These are phyloP conservation scores for Lomographa bimaculata DNA, from an alignment of 2,888 invertebrate genomes.

Conservation along the genomic window DNA sequence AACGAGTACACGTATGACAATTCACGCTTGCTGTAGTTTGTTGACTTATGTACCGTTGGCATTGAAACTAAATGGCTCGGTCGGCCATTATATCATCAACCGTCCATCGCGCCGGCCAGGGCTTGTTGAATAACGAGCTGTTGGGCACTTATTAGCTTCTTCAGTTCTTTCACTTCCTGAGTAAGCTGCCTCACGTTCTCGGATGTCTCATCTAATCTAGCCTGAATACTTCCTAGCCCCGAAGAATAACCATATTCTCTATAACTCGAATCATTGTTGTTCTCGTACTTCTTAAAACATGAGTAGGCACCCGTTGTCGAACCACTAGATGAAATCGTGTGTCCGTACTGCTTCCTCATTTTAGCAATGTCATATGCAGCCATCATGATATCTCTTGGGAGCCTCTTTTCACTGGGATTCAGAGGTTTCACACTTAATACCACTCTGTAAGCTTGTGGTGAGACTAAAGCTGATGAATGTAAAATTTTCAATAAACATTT, in stretches of 20 bases:
- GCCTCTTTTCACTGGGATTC: conserved; percentile 91
- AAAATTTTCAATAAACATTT: conserved; percentile 88
- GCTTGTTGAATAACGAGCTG: conserved; percentile 79
- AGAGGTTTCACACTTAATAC: conserved; percentile 92
- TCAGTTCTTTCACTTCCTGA: conserved; percentile 87
- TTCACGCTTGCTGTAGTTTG: conserved; percentile 65
- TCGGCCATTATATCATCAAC: conserved; percentile 75
- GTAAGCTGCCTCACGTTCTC: conserved; percentile 87
- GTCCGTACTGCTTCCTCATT: conserved; percentile 87
- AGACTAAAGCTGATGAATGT: conserved; percentile 90
- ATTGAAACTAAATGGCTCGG: conserved; percentile 74
- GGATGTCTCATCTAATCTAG: conserved; percentile 86
- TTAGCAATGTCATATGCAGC: conserved; percentile 92
- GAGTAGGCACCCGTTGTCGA: conserved; percentile 85
- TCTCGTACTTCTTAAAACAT: conserved; percentile 86
- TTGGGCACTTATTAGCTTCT: conserved; percentile 80
- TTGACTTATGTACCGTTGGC: conserved; percentile 77
- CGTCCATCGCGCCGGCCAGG: conserved; percentile 70
- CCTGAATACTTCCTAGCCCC: conserved; percentile 84
- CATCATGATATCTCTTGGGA: conserved; percentile 91
- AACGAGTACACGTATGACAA: conserved; percentile 55
- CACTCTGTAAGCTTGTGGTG: conserved; percentile 92
- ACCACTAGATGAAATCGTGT: conserved; percentile 87
- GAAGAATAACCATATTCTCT: conserved; percentile 82
- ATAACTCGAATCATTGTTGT: conserved; percentile 80